Evolutionary conservation across 2,797 vertebrate species (phyloP).

Genomic region (Ctenopoma kingsleyae): DNA sequence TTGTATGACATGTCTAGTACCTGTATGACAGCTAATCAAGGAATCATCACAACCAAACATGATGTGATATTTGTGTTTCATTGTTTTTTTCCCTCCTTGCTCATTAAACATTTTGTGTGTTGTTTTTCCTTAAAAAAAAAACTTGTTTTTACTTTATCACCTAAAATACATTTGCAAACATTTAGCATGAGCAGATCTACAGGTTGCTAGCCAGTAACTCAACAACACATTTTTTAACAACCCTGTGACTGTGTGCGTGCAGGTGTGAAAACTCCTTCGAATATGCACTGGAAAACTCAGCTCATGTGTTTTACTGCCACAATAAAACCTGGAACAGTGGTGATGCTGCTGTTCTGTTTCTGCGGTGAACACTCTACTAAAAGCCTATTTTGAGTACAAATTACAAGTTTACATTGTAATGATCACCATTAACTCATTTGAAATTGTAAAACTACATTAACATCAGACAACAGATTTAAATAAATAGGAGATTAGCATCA

Average conservation of each 20-base stretch:
- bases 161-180: conserved; percentile 18
- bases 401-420: conserved; percentile 2
- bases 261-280: conserved; percentile 21
- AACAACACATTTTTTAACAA: not conserved
- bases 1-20: conserved; percentile 15
- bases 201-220: not conserved
- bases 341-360: not conserved
- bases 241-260: conserved; percentile 11
- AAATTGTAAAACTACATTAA: not conserved
- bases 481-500: not conserved
- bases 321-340: conserved; percentile 11
- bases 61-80: conserved; percentile 34
- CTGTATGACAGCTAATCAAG: conserved; percentile 1
- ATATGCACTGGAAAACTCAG: conserved; percentile 61
- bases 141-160: conserved; percentile 35
- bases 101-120: conserved; percentile 59
- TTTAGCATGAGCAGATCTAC: not conserved
- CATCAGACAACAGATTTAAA: not conserved
- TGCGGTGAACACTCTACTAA: not conserved
- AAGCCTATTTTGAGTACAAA: conserved; percentile 5
- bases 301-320: conserved; percentile 27
- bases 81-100: conserved; percentile 15
- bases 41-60: conserved; percentile 1
- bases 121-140: conserved; percentile 1
- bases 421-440: conserved; percentile 4